phyloP scores from a whole-genome alignment of 2,113 vertebrate species.

The Heterotis niloticus region DNA sequence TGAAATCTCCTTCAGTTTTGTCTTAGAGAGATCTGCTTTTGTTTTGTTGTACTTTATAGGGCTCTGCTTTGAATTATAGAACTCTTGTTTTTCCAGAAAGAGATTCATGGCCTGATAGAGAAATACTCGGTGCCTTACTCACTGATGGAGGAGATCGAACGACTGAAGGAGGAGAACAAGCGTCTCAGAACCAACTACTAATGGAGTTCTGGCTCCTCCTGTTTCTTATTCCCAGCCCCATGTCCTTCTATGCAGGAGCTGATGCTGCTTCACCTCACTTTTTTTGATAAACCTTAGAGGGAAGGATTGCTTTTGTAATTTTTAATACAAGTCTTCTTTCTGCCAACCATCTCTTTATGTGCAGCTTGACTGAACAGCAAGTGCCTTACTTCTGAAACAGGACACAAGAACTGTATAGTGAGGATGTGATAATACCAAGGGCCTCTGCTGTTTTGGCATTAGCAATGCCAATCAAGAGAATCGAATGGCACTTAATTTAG shows the following conservation, averaged over 20 bases:
- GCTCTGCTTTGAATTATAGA: background rate
- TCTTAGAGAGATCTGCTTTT: too few relatives aligned
- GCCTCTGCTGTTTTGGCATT: background rate
- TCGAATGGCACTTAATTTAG: background rate
- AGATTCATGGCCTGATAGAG: constrained; percentile 87
- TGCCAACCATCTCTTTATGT: background rate
- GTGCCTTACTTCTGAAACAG: constrained; percentile 22
- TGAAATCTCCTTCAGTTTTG: background rate
- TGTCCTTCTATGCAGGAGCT: background rate
- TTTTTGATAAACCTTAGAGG: background rate
- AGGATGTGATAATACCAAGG: background rate
- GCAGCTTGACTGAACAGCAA: background rate
- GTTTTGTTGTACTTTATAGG: too few relatives aligned
- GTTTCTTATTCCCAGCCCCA: background rate
- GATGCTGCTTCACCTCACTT: background rate
- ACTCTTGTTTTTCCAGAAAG: constrained; percentile 67
- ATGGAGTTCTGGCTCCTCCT: constrained; percentile 37
- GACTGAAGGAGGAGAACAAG: constrained; percentile 87
- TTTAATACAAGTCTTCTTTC: background rate
- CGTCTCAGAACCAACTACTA: constrained; percentile 82
- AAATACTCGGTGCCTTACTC: constrained; percentile 88
- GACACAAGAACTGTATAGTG: background rate
- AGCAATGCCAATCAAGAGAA: background rate
- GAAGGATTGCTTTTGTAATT: background rate
- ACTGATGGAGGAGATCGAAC: constrained; percentile 90